Conservation (phyloP, 2,113 vertebrate genomes). For the Cebus imitator region DNA sequence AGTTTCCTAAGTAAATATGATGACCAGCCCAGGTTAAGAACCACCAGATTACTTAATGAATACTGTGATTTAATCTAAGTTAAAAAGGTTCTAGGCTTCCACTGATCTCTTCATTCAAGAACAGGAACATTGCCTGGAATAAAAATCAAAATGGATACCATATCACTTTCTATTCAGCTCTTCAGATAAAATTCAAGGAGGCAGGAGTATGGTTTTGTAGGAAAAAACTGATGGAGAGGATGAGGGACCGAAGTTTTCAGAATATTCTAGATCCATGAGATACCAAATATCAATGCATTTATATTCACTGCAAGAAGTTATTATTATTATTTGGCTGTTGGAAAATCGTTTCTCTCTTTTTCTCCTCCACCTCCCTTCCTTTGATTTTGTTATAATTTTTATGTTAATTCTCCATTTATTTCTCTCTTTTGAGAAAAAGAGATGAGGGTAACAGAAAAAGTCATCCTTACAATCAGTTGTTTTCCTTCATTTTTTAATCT, state of each 20-base stretch:
- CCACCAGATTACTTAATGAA: background rate
- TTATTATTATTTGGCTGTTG: background rate
- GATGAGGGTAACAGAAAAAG: background rate
- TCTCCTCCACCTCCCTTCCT: background rate
- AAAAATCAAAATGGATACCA: background rate
- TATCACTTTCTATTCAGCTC: background rate
- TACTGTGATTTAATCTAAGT: background rate
- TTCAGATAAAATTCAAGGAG: background rate
- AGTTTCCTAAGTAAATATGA: background rate
- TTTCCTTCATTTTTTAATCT: background rate
- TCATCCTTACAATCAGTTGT: background rate
- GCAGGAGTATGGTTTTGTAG: background rate
- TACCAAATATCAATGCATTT: background rate
- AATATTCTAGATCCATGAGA: background rate
- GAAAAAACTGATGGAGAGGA: background rate
- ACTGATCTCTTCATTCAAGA: background rate
- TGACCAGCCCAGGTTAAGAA: background rate
- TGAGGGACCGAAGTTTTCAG: background rate
- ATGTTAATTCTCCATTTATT: background rate
- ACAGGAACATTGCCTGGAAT: background rate
- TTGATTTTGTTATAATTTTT: background rate
- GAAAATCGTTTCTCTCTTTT: background rate
- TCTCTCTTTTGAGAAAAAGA: background rate
- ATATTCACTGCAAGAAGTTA: slow-evolving; percentile 2
- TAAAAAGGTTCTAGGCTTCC: background rate